These are phyloP conservation scores for Tetramorium parvispinum DNA, from an alignment of 1,140 invertebrate genomes.

Conservation along the genomic window DNA sequence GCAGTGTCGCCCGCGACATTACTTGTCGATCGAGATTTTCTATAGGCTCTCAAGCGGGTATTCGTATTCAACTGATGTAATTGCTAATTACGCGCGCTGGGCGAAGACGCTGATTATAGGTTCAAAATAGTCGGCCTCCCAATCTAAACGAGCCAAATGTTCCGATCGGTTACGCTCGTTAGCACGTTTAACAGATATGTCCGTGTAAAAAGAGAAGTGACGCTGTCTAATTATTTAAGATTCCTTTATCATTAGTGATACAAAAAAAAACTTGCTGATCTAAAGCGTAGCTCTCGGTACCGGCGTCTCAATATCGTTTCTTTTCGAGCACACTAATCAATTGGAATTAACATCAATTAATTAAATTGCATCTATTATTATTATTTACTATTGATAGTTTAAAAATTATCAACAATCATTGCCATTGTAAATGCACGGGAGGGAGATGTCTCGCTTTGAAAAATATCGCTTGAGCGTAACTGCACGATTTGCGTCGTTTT, in stretches of 20 bases:
- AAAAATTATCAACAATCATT: background rate
- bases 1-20: background rate
- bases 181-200: background rate
- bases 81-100: background rate
- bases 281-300: background rate
- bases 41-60: background rate
- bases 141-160: constrained; percentile 20
- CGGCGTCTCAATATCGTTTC: background rate
- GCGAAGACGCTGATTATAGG: background rate
- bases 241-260: background rate
- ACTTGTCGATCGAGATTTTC: constrained; percentile 15
- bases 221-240: constrained; percentile 10
- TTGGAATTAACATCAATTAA: background rate
- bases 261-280: background rate
- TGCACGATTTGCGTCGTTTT: background rate
- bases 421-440: background rate
- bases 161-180: background rate
- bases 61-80: background rate
- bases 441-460: background rate
- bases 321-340: background rate
- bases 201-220: background rate
- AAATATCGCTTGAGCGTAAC: background rate
- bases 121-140: background rate
- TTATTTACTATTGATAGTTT: background rate
- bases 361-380: too few species aligned